These are phyloP conservation scores for Pipra filicauda DNA, from an alignment of 2,113 vertebrate species.

Conservation along the genomic window DNA sequence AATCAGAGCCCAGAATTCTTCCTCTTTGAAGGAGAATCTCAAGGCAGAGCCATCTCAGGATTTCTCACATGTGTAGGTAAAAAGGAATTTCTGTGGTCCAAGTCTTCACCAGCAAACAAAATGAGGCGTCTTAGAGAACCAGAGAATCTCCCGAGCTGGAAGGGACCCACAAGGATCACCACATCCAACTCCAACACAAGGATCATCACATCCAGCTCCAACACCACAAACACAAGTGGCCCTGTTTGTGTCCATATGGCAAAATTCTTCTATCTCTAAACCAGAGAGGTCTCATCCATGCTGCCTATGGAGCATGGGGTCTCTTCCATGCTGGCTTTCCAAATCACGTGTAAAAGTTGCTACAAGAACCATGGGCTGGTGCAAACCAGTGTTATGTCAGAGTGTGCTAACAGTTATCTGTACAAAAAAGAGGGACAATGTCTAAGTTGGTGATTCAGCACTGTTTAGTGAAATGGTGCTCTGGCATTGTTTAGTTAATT, in stretches of 20 bases:
- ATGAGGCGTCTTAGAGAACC: neutral
- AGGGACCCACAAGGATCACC: neutral
- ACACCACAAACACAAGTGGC: neutral
- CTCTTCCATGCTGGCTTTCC: neutral
- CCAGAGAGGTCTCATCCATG: neutral
- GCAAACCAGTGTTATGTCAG: neutral
- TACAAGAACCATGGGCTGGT: neutral
- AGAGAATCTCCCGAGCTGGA: neutral
- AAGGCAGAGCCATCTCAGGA: neutral
- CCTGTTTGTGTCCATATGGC: neutral
- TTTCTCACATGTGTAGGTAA: neutral
- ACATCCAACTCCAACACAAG: accelerated
- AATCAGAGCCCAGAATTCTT: neutral
- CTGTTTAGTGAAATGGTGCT: neutral
- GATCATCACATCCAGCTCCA: accelerated
- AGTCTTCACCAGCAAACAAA: neutral
- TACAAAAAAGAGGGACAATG: neutral
- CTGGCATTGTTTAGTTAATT: neutral
- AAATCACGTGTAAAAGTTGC: neutral
- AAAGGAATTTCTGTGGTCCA: neutral
- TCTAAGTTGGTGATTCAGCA: neutral
- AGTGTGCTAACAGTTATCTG: neutral
- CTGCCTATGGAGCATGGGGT: accelerated
- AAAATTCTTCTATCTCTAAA: neutral
- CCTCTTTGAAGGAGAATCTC: neutral